phyloP scores from a whole-genome alignment of 2,797 vertebrate genomes.

The Simalia tracyae region DNA sequence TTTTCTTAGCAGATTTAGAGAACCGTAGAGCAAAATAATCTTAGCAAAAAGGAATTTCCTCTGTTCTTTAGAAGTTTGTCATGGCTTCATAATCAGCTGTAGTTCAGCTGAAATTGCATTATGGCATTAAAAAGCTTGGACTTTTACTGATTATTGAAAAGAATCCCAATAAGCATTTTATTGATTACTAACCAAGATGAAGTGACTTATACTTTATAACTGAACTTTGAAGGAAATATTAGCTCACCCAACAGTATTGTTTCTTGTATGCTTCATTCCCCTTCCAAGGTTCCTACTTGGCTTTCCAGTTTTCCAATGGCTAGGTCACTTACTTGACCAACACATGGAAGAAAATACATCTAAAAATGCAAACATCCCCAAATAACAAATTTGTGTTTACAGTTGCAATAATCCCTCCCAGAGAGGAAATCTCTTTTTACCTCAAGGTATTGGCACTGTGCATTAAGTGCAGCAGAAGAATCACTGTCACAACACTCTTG shows the following conservation, averaged over 20 bases:
- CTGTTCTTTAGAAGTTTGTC: neutral
- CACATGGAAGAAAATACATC: neutral
- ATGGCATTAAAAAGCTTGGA: neutral
- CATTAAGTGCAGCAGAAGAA: neutral
- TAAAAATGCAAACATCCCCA: neutral
- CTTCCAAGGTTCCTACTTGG: neutral
- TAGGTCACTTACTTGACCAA: neutral
- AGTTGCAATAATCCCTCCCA: neutral
- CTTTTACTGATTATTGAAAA: neutral
- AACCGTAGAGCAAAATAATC: neutral
- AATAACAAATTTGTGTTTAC: neutral
- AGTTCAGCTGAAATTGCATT: neutral
- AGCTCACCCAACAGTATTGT: neutral
- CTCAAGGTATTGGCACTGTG: neutral
- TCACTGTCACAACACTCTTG: neutral
- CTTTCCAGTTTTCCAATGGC: neutral
- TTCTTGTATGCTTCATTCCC: neutral
- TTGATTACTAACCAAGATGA: neutral
- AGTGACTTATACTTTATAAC: neutral
- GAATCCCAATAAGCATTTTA: neutral
- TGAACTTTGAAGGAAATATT: neutral
- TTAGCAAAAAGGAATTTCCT: neutral
- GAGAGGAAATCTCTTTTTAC: neutral
- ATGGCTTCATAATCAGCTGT: neutral
- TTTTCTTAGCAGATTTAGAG: neutral